A percentile compares a stretch with the other conserved stretches of the same genome.
These are phyloP conservation scores for Noctuana brunneofusca DNA, from an alignment of 2,888 invertebrate species.

Conservation along the genomic window DNA sequence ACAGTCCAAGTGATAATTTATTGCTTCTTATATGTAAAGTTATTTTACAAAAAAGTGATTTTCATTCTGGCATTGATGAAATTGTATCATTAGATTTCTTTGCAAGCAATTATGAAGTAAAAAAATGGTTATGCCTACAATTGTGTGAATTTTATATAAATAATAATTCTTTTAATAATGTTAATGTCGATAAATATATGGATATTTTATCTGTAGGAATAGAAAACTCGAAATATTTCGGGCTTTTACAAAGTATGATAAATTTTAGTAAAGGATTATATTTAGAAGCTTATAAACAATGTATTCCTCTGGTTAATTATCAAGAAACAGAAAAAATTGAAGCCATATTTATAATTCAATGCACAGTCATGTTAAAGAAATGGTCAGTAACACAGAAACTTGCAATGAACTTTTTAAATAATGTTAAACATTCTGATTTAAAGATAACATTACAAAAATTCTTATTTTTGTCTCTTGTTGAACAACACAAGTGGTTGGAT, in stretches of 20 bases:
- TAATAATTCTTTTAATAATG: constrained; percentile 54
- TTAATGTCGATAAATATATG: constrained; percentile 76
- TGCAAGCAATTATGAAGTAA: constrained; percentile 54
- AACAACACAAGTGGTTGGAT: constrained; percentile 79
- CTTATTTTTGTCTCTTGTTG: constrained; percentile 61
- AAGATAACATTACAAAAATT: constrained; percentile 53
- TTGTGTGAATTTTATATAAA: constrained; percentile 63
- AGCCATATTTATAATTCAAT: constrained; percentile 66
- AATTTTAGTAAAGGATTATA: constrained; percentile 77
- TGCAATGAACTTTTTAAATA: constrained; percentile 65
- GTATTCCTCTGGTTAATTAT: constrained; percentile 71
- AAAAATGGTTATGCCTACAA: constrained; percentile 65
- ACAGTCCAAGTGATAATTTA: constrained; percentile 53
- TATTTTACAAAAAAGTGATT: constrained; percentile 56
- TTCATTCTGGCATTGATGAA: constrained; percentile 54
- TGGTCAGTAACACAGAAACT: constrained; percentile 72
- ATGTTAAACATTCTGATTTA: constrained; percentile 60
- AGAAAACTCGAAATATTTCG: constrained; percentile 83
- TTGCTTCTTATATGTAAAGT: constrained; percentile 63
- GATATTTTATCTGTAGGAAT: constrained; percentile 81
- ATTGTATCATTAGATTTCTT: constrained; percentile 58
- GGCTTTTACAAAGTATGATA: constrained; percentile 84
- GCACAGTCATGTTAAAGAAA: constrained; percentile 68
- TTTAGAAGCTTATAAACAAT: constrained; percentile 79
- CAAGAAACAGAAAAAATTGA: constrained; percentile 64